Base-by-base conservation (phyloP, 2,888 invertebrate genomes). In the Melanotus villosus region DNA sequence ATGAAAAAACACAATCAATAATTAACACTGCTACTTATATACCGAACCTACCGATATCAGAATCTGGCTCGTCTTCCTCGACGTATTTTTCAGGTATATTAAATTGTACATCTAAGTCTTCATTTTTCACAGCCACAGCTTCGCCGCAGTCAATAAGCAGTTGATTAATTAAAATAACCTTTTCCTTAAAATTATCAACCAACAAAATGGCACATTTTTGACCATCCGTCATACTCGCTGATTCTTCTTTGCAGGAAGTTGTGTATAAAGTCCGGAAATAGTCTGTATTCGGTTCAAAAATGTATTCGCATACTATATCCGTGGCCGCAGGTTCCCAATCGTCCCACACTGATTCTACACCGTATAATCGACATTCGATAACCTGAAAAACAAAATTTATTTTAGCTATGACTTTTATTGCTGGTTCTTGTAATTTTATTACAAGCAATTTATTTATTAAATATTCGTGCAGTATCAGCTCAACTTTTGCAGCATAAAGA, bases 291-390 rank as follows among this genome's bases (percentile, higher is more conserved):
- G 84, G 83, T 75, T 85, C 84, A 43, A 81, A 84, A 67, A 86
- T 85, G 50, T 84, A 84, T 30, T 87, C 84, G 59, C 83, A 86
- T 18, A 91, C 81, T 80, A 87, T 85, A 76, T 89, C 87, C 0
- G 83, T 87, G 1, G 86, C 86, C 47, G 87, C 87, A 26, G 86
- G 86, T 0, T 85, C 81, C 90, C 90, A 90, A 1, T 81, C 78
- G 1, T 86, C 0, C 84, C 83, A 56, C 0, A 80, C 76, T 0
- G 90, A 88, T 70, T 80, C 75, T 0, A 90, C 77, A 18, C 90
- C 89, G n/a, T 86, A 78, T 50, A 91, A 79, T 45, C 86, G 80
- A 80, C 91, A 91, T 80, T 90, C 89, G 34, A 91, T 90, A 1
- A 89, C 89, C 86, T 90, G 88, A 73, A 69, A 72, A 34, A 60